Evolutionary conservation across 2,888 invertebrate genomes (phyloP).

Genomic region (Drosophila koepferae): DNA sequence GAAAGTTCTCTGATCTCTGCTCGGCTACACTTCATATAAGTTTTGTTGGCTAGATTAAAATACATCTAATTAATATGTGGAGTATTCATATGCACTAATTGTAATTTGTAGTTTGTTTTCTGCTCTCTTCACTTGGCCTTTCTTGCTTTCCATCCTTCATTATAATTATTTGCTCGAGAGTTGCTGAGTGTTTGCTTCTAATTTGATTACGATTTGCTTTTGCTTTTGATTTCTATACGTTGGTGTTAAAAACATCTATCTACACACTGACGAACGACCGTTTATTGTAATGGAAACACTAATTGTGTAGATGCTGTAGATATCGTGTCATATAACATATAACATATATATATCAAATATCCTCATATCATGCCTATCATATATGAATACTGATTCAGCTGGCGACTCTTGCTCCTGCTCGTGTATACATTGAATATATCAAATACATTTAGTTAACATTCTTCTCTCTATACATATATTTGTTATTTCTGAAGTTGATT

Average conservation of each 20-base stretch:
- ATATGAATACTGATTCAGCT: conserved; percentile 77
- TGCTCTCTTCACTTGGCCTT: conserved; percentile 62
- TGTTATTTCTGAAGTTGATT: conserved; percentile 30
- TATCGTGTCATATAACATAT: conserved; percentile 54
- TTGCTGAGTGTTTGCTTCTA: conserved; percentile 29
- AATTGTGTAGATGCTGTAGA: conserved; percentile 53
- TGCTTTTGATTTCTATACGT: conserved; percentile 69
- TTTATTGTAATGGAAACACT: conserved; percentile 75
- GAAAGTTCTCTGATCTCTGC: conserved; percentile 42
- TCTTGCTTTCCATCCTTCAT: not conserved
- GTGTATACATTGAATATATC: conserved; percentile 62
- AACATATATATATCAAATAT: not conserved
- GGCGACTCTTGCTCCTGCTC: conserved; percentile 55
- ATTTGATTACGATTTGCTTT: conserved; percentile 73
- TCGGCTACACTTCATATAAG: conserved; percentile 40
- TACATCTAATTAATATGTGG: conserved; percentile 68
- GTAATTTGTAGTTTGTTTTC: conserved; percentile 60
- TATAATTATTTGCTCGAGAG: conserved; percentile 3
- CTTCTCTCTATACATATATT: conserved; percentile 44
- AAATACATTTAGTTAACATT: conserved; percentile 82
- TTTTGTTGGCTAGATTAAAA: conserved; percentile 72
- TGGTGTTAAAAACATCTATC: conserved; percentile 76
- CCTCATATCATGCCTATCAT: conserved; percentile 49
- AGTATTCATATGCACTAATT: conserved; percentile 58
- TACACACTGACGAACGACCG: conserved; percentile 76